Percentiles rank a stretch among this genome's conserved stretches.
Conservation (phyloP, 1,140 invertebrate genomes). For the Geopemphigus sp. region DNA sequence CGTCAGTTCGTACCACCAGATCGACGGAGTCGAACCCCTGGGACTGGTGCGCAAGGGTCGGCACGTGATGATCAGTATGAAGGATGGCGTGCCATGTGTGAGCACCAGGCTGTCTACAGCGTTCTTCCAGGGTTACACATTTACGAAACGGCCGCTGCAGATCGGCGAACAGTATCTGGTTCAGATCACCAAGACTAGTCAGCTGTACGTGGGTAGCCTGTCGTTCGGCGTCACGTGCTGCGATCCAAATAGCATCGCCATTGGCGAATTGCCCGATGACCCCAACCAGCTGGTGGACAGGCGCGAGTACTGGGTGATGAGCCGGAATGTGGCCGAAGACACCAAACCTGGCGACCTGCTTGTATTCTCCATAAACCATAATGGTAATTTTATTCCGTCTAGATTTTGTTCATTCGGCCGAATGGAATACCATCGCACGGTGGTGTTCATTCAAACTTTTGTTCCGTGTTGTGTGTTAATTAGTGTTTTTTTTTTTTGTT, state of each 20-base stretch:
- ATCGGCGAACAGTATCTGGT: conserved; percentile 85
- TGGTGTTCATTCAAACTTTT: too few relatives aligned
- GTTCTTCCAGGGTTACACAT: conserved; percentile 93
- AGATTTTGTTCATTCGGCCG: too few relatives aligned
- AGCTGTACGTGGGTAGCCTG: conserved; percentile 81
- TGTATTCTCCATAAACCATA: conserved; percentile 77
- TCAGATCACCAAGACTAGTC: conserved; percentile 79
- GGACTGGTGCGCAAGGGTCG: conserved; percentile 18
- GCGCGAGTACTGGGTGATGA: conserved; percentile 94
- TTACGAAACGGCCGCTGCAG: conserved; percentile 78
- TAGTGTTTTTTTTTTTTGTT: conserved; percentile 12
- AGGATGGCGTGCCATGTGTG: conserved; percentile 56
- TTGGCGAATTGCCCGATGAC: conserved; percentile 84
- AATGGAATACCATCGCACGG: too few relatives aligned
- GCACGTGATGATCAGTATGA: conserved; percentile 40
- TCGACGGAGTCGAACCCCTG: not conserved
- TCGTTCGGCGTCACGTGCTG: conserved; percentile 91
- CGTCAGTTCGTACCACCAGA: not conserved
- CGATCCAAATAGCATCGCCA: conserved; percentile 73
- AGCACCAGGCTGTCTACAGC: conserved; percentile 79
- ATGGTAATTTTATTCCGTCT: conserved; percentile 62
- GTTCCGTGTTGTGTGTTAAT: too few relatives aligned
- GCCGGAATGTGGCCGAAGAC: conserved; percentile 83
- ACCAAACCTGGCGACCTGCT: conserved; percentile 86
- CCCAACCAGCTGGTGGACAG: conserved; percentile 87